Evolutionary conservation across 2,113 vertebrate species (phyloP), one percentile per base, ranked within the genome.

Genomic region (Ceyx cyanopectus): DNA sequence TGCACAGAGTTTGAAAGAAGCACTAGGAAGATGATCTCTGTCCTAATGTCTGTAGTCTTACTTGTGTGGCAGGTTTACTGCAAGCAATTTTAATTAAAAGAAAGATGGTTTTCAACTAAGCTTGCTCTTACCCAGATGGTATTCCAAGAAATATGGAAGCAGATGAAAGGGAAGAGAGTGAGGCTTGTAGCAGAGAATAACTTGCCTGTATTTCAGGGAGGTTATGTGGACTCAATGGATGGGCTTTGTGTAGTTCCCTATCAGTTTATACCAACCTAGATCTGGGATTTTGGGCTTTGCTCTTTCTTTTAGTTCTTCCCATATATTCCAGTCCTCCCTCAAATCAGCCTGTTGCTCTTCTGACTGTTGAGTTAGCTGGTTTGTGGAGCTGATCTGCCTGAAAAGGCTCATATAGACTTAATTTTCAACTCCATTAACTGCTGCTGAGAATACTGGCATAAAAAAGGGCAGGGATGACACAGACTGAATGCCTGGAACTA

Each of bases 401-500:
- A 21, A 80, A 61, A 93, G 72, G 12, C 8, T 66, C 45, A 14
- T 50, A 32, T 24, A 67, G 21, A 30, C 27, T 92, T 21, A 0
- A 20, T 62, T 92, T 82, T 70, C 43, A 84, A 14, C 43, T 81
- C 43, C 32, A 2, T 62, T 61, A 43, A 16, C 37, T 58, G 56
- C 81, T 87, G 51, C 7, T 87, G 78, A 15, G 46, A 43, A 45
- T 1, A 34, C 7, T 70, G 77, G 30, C 78, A 89, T 57, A 30
- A 10, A 68, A 74, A 26, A 29, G 40, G 10, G 20, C 29, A 7
- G 48, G 34, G 43, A 7, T 29, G 5, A 12, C 24, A 32, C 22
- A 48, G 29, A 9, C 15, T n/a, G 1, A 23, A 12, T 19, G 24
- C 0, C 1, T 32, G 43, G 48, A 34, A 11, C 70, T 75, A n/a